phyloP scores from a whole-genome alignment of 2,113 vertebrate genomes.

The Eulemur macaco region DNA sequence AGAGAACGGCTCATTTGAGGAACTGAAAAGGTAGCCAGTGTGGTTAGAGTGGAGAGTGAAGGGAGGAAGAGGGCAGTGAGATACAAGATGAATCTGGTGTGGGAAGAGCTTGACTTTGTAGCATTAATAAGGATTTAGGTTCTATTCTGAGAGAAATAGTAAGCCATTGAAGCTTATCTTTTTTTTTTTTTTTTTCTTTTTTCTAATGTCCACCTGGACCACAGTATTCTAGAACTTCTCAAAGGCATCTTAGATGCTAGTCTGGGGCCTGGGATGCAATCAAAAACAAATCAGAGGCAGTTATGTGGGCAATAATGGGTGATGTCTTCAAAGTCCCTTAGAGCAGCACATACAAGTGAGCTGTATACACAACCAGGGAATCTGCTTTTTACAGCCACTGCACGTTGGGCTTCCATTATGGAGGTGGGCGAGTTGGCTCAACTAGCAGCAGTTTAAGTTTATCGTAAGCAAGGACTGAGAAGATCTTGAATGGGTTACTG shows the following conservation, averaged over 20 bases:
- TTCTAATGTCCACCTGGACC: background rate
- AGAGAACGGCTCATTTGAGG: background rate
- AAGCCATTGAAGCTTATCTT: background rate
- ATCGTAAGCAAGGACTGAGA: background rate
- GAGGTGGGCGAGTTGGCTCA: background rate
- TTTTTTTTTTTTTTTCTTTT: too few species aligned
- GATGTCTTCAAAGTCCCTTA: background rate
- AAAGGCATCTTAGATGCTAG: background rate
- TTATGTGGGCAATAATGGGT: background rate
- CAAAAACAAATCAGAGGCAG: background rate
- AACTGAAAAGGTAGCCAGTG: background rate
- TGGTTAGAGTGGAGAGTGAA: background rate
- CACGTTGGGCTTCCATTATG: background rate
- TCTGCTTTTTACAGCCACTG: background rate
- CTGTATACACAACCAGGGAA: background rate
- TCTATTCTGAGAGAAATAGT: background rate
- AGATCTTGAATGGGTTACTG: background rate
- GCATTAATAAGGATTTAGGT: background rate
- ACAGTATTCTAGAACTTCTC: background rate
- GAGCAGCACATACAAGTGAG: background rate
- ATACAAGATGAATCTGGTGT: background rate
- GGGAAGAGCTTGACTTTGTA: background rate
- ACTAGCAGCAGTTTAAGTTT: background rate
- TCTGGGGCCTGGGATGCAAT: background rate
- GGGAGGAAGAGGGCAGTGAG: background rate